Evolutionary conservation across 2,888 invertebrate species (phyloP).

Genomic region (Adela reaumurella): DNA sequence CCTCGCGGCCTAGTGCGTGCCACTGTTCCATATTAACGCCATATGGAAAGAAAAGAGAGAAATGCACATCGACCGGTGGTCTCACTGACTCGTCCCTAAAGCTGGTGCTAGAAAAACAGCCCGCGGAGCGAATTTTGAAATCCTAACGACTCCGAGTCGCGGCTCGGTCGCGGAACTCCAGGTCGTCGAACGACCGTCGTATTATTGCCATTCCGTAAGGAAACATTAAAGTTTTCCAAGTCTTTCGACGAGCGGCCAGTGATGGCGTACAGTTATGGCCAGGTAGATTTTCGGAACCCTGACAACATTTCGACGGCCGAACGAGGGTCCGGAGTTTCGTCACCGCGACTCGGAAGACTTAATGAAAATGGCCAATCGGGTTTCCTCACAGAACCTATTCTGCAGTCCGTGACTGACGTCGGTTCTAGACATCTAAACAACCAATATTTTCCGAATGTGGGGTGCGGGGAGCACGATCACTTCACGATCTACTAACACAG

Average conservation of each 20-base stretch:
- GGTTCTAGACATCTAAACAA: conserved; percentile 52
- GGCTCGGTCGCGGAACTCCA: not conserved
- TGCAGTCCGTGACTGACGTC: conserved; percentile 41
- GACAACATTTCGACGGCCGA: too few species aligned
- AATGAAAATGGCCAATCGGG: conserved; percentile 54
- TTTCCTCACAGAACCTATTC: conserved; percentile 58
- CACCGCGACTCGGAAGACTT: not conserved
- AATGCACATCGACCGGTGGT: conserved; percentile 48
- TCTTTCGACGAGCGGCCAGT: too few species aligned
- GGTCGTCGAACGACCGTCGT: too few species aligned
- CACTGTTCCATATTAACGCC: conserved; percentile 68
- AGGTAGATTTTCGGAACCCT: too few species aligned
- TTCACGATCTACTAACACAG: conserved; percentile 52
- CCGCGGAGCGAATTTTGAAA: conserved; percentile 51
- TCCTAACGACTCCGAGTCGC: conserved; percentile 14
- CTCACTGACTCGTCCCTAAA: conserved; percentile 44
- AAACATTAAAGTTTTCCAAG: too few species aligned
- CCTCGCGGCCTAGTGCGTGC: conserved; percentile 99
- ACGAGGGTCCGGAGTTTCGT: too few species aligned
- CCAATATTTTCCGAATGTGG: conserved; percentile 49
- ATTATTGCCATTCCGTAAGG: too few species aligned
- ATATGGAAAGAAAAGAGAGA: conserved; percentile 55
- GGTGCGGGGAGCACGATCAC: conserved; percentile 48
- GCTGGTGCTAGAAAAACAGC: conserved; percentile 70
- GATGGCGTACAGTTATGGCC: too few species aligned